phyloP scores from a whole-genome alignment of 2,888 invertebrate genomes.

The Gari tellinella region DNA sequence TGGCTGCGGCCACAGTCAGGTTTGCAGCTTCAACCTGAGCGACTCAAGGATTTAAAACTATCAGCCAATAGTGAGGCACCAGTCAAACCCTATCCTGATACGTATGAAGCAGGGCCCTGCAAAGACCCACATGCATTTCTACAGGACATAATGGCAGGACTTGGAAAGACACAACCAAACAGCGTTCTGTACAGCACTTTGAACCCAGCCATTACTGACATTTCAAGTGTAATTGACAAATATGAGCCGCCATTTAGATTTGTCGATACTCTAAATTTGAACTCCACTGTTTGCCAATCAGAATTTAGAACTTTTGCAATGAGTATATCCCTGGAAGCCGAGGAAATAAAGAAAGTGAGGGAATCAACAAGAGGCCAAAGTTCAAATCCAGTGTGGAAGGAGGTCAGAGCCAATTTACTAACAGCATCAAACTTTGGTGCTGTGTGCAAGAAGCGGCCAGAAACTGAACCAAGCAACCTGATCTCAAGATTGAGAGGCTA shows the following conservation, averaged over 20 bases:
- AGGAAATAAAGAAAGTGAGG: too few relatives aligned
- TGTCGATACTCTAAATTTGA: neutral
- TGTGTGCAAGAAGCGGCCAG: neutral
- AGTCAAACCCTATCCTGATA: too few relatives aligned
- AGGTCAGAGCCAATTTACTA: too few relatives aligned
- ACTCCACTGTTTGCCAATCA: constrained; percentile 2
- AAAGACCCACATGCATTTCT: constrained; percentile 4
- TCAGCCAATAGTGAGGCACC: neutral
- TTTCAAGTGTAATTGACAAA: neutral
- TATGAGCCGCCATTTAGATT: constrained; percentile 1
- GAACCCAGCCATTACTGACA: neutral
- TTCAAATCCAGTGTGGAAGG: neutral
- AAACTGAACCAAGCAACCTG: constrained; percentile 1
- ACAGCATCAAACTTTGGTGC: constrained; percentile 7
- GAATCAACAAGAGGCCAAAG: constrained; percentile 5
- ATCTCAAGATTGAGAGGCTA: neutral
- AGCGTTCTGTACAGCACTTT: too few relatives aligned
- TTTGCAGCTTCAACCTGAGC: too few relatives aligned
- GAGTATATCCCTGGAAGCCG: too few relatives aligned
- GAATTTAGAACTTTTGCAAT: constrained; percentile 1
- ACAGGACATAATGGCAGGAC: constrained; percentile 6
- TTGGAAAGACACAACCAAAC: too few relatives aligned
- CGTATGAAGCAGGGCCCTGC: too few relatives aligned
- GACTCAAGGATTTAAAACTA: neutral
- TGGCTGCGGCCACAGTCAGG: neutral